A percentile compares a stretch with the other conserved stretches of the same genome.
phyloP scores from a whole-genome alignment of 2,113 vertebrate species.

The Erythrolamprus reginae region DNA sequence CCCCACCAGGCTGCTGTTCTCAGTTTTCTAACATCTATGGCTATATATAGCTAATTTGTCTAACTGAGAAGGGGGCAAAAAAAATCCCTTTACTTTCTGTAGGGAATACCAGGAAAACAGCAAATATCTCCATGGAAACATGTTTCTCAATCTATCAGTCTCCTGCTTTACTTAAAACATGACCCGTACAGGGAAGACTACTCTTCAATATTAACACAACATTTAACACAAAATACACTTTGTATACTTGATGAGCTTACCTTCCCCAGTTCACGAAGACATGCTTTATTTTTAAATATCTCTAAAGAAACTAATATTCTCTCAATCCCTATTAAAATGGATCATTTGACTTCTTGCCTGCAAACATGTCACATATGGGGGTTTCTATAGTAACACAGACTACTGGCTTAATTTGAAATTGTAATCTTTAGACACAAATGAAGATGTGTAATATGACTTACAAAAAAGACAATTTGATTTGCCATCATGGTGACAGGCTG shows the following conservation, averaged over 20 bases:
- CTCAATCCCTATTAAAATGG: constrained; percentile 42
- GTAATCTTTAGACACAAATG: constrained; percentile 47
- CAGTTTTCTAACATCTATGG: constrained; percentile 48
- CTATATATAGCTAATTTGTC: constrained; percentile 58
- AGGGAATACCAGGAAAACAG: constrained; percentile 81
- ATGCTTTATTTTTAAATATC: constrained; percentile 32
- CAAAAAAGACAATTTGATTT: not conserved
- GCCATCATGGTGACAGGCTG: constrained; percentile 8
- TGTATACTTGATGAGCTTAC: constrained; percentile 43
- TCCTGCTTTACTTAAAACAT: constrained; percentile 66
- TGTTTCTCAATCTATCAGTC: constrained; percentile 69
- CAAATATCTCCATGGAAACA: constrained; percentile 83
- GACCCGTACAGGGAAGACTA: constrained; percentile 59
- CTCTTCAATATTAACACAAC: constrained; percentile 41
- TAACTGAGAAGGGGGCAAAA: constrained; percentile 44
- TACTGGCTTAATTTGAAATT: constrained; percentile 53
- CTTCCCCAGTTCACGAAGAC: constrained; percentile 6
- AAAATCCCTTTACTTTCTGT: constrained; percentile 65
- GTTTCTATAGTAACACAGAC: constrained; percentile 60
- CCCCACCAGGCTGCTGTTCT: constrained; percentile 47
- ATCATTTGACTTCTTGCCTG: constrained; percentile 49
- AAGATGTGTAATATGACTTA: constrained; percentile 29
- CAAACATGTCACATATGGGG: constrained; percentile 47
- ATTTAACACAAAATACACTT: constrained; percentile 38
- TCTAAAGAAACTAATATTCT: not conserved